phyloP scores from a whole-genome alignment of 2,888 invertebrate genomes.

The Pteria penguin region DNA sequence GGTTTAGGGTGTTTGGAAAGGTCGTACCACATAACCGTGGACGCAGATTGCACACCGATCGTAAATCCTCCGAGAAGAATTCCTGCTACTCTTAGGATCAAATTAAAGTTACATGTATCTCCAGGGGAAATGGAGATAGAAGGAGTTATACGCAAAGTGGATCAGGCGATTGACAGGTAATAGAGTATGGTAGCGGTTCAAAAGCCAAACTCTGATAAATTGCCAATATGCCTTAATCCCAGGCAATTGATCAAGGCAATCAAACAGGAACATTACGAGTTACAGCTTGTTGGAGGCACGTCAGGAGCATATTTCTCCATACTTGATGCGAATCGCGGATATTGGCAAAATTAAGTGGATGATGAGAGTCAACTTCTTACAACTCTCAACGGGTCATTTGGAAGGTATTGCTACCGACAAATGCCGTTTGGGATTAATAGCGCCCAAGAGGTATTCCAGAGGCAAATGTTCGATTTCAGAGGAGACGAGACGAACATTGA shows the following conservation, averaged over 20 bases:
- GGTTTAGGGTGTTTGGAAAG: neutral
- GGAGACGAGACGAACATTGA: slow-evolving; percentile 46
- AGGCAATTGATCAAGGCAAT: neutral
- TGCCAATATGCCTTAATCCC: slow-evolving; percentile 5
- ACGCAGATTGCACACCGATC: neutral
- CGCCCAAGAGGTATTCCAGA: slow-evolving; percentile 45
- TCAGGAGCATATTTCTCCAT: slow-evolving; percentile 5
- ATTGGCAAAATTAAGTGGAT: slow-evolving; percentile 32
- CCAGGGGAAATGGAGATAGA: neutral
- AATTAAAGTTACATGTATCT: neutral
- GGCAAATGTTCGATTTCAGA: slow-evolving; percentile 37
- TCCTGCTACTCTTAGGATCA: neutral
- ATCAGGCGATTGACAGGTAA: slow-evolving; percentile 7
- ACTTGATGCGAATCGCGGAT: slow-evolving; percentile 26
- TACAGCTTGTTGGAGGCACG: neutral
- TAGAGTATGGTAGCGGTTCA: neutral
- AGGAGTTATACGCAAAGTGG: slow-evolving; percentile 3
- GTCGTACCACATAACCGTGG: neutral
- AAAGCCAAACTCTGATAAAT: slow-evolving; percentile 5
- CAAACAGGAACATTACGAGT: neutral
- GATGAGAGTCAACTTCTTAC: slow-evolving; percentile 12
- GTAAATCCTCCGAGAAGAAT: slow-evolving; percentile 6
- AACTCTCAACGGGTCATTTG: slow-evolving; percentile 18
- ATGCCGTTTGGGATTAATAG: slow-evolving; percentile 48
- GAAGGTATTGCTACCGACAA: slow-evolving; percentile 26